Evolutionary conservation across 2,888 invertebrate species (phyloP), one percentile per base, ranked within the genome.

Genomic region (Sturmia bella): DNA sequence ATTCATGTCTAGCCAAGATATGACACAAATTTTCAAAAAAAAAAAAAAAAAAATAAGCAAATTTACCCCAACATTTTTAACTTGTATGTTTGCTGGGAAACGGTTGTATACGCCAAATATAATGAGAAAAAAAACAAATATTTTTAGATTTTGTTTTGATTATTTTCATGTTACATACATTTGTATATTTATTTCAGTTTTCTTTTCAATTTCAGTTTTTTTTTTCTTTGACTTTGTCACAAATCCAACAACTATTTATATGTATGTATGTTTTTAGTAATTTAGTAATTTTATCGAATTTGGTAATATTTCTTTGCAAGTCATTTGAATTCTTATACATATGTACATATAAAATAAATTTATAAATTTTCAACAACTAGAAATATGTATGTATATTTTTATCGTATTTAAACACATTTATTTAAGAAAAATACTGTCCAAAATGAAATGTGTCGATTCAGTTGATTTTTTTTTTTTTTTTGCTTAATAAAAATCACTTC

Each of bases 231-330:
- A 9, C 48, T 68, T 69, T 37, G 24, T 50, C 50, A 77, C 37
- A 64, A 54, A 63, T 59, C 73, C 69, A 80, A 70, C 52, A 80
- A 43, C 75, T 75, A 69, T 72, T 11, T 48, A 48, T 48, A 45
- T 2, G 19, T 6, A n/a, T 68, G 73, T 63, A 74, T 79, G 61
- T 69, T 13, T 64, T n/a, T 52, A 50, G 19, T 57, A 50, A 37
- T 45, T 56, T 32, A 56, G 54, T 56, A 52, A 52, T 37, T 68
- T 39, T 56, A 32, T 59, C 13, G 5, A 2, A 4, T 68, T 39
- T 7, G 48, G 43, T 17, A 7, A 13, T 17, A 39, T 52, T 72
- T 41, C n/a, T 27, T 27, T 27, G 3, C 27, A 27, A 27, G 27
- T 27, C 27, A 27, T 27, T 27, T 4, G 27, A 27, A 27, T 27